phyloP scores from a whole-genome alignment of 2,797 vertebrate genomes.

The Bovichtus variegatus region DNA sequence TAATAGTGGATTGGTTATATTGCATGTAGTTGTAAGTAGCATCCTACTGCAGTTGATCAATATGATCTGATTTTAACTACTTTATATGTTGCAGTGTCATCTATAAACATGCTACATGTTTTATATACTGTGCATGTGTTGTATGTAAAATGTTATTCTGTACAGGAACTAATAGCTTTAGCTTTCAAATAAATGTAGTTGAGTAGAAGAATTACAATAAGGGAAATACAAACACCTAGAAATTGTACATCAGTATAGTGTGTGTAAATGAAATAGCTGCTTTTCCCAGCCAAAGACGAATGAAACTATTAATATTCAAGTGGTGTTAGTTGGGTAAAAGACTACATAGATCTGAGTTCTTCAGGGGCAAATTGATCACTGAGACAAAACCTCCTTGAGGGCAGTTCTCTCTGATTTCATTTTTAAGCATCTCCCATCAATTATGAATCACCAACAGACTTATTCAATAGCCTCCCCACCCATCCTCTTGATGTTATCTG shows the following conservation, averaged over 20 bases:
- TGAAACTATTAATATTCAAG: background rate
- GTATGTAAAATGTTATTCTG: too few relatives aligned
- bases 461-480: background rate
- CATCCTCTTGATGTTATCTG: background rate
- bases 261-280: background rate
- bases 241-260: background rate
- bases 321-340: background rate
- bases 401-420: constrained; percentile 20
- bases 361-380: constrained; percentile 23
- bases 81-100: too few relatives aligned
- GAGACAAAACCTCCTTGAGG: constrained; percentile 15
- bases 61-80: too few relatives aligned
- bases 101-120: too few relatives aligned
- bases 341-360: background rate
- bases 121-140: too few relatives aligned
- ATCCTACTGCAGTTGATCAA: too few relatives aligned
- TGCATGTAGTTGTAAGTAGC: too few relatives aligned
- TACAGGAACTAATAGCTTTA: too few relatives aligned
- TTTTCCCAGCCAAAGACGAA: background rate
- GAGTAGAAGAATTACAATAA: too few relatives aligned
- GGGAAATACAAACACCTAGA: too few relatives aligned
- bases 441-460: constrained; percentile 28
- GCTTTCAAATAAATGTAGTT: too few relatives aligned
- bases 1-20: too few relatives aligned
- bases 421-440: constrained; percentile 28